Percentiles rank a stretch among this genome's conserved stretches.
Evolutionary conservation across 2,113 vertebrate species (phyloP).

Genomic region (Cebus imitator): DNA sequence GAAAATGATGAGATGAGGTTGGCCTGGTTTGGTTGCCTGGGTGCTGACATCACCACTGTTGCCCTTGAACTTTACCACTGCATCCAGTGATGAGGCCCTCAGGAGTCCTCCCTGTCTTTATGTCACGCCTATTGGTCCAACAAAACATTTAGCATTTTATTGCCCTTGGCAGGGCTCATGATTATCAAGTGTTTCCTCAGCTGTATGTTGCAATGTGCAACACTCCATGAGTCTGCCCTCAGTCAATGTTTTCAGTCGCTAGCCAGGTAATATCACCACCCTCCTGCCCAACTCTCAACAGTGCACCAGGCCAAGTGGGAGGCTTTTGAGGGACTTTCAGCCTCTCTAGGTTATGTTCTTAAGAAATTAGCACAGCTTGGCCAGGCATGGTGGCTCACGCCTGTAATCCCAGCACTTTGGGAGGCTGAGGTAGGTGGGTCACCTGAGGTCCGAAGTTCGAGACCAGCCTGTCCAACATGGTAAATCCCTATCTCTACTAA

Average conservation of each 20-base stretch:
- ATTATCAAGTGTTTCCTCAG: neutral
- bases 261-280: neutral
- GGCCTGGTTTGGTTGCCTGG: neutral
- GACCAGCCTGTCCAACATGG: too few species aligned
- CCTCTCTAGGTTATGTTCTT: neutral
- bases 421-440: too few species aligned
- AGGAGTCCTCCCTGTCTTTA: neutral
- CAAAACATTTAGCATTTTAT: neutral
- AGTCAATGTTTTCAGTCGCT: neutral
- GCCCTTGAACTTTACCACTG: neutral
- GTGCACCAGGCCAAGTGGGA: neutral
- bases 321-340: neutral
- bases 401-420: too few species aligned
- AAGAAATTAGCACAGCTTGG: neutral
- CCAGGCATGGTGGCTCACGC: too few species aligned
- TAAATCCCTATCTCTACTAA: too few species aligned
- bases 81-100: neutral
- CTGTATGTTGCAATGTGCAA: neutral
- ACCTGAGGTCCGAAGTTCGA: too few species aligned
- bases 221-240: neutral
- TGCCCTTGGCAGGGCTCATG: neutral
- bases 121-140: neutral
- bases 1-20: neutral
- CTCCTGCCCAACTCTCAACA: neutral
- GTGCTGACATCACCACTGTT: neutral